These are phyloP conservation scores for Myripristis murdjan DNA, from an alignment of 2,797 vertebrate genomes.

Conservation along the genomic window DNA sequence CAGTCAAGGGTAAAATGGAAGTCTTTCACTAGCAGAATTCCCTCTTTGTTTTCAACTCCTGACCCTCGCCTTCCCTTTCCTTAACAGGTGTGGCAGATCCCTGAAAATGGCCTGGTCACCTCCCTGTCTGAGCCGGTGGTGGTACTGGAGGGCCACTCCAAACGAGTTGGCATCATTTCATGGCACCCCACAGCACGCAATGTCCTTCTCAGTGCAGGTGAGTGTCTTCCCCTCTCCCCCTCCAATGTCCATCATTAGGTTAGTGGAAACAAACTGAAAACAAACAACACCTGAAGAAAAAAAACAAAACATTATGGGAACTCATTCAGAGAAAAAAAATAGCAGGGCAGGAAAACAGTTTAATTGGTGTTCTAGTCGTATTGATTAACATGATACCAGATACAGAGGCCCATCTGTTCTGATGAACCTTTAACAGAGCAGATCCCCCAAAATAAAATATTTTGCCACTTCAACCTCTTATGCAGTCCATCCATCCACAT, in stretches of 20 bases:
- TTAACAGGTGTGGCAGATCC: constrained; percentile 96
- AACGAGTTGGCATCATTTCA: constrained; percentile 95
- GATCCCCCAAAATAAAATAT: no score
- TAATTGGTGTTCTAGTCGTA: not conserved
- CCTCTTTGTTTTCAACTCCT: not conserved
- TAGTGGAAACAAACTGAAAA: not conserved
- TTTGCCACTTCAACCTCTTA: no score
- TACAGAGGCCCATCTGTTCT: not conserved
- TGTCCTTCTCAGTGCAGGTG: constrained; percentile 96
- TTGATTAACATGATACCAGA: not conserved
- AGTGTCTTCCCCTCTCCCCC: not conserved
- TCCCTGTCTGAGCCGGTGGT: constrained; percentile 93
- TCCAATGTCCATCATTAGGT: not conserved
- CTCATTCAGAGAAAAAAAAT: no score
- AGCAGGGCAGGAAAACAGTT: no score
- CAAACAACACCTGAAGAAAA: not conserved
- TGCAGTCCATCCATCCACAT: no score
- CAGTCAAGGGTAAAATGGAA: not conserved
- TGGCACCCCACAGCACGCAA: constrained; percentile 98
- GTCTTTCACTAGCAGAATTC: not conserved
- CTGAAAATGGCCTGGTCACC: constrained; percentile 93
- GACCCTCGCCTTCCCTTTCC: constrained; percentile 27
- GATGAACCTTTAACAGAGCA: no score
- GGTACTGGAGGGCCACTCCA: constrained; percentile 95
- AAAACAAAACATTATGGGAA: not conserved